A percentile compares a stretch with the other conserved stretches of the same genome.
Conservation (phyloP, 1,140 invertebrate species). For the Caerostris extrusa region DNA sequence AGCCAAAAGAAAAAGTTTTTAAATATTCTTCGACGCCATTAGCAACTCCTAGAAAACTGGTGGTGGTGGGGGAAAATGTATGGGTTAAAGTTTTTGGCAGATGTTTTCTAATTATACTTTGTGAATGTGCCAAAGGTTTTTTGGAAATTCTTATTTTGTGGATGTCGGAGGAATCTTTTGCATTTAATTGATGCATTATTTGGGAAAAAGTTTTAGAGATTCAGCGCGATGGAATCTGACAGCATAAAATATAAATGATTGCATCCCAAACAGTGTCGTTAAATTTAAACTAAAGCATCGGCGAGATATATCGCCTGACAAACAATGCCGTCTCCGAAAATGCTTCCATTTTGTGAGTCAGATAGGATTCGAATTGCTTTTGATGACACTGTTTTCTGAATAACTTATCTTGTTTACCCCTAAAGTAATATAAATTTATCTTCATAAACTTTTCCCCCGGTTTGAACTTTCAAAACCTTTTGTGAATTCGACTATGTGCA, state of each 20-base stretch:
- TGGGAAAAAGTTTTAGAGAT: slow-evolving; percentile 32
- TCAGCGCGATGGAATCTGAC: slow-evolving; percentile 21
- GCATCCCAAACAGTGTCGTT: slow-evolving; percentile 5
- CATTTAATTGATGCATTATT: slow-evolving; percentile 67
- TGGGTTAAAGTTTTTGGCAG: slow-evolving; percentile 71
- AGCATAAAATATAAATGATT: slow-evolving; percentile 56
- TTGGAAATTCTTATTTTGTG: slow-evolving; percentile 25
- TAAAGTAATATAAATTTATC: slow-evolving; percentile 12
- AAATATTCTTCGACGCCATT: slow-evolving; percentile 67
- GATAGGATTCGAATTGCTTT: slow-evolving; percentile 46
- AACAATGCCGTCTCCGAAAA: slow-evolving; percentile 30
- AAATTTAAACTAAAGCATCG: slow-evolving; percentile 29
- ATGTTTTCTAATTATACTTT: slow-evolving; percentile 65
- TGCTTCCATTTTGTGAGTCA: slow-evolving; percentile 10
- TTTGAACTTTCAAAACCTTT: slow-evolving; percentile 37
- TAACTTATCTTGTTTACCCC: slow-evolving; percentile 36
- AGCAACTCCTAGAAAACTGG: not conserved
- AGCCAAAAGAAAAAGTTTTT: slow-evolving; percentile 44
- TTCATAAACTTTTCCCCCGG: not conserved
- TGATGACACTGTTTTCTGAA: not conserved
- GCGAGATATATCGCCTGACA: slow-evolving; percentile 33
- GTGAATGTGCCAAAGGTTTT: slow-evolving; percentile 60
- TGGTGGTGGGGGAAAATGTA: slow-evolving; percentile 15
- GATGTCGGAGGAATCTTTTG: not conserved
- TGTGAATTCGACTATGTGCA: not conserved